A percentile compares a stretch with the other conserved stretches of the same genome.
Evolutionary conservation across 1,140 invertebrate species (phyloP).

Genomic region (Drosophila sulfurigaster): DNA sequence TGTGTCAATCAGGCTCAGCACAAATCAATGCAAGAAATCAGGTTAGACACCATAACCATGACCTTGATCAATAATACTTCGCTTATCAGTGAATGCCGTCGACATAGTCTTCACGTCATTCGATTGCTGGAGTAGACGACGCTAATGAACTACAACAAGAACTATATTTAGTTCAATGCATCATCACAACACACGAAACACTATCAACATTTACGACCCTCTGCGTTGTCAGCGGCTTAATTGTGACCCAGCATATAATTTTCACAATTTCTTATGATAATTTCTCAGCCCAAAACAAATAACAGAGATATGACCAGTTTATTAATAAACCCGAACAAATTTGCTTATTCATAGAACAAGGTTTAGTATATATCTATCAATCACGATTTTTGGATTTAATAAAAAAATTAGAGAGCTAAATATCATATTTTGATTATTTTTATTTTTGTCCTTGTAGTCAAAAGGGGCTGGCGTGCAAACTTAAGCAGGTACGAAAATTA

Average conservation of each 20-base stretch:
- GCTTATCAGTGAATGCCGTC: conserved; percentile 27
- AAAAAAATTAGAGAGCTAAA: no score
- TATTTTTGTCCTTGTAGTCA: no score
- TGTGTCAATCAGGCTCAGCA: conserved; percentile 1
- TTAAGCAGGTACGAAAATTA: no score
- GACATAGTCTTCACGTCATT: not conserved
- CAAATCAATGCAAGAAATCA: not conserved
- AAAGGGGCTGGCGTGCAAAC: no score
- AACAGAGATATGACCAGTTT: not conserved
- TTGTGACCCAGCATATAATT: not conserved
- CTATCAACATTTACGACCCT: not conserved
- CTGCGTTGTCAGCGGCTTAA: not conserved
- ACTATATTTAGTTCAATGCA: conserved; percentile 1
- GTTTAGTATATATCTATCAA: not conserved
- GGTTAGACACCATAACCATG: conserved; percentile 19
- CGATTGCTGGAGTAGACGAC: conserved; percentile 2
- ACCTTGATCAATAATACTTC: conserved; percentile 39
- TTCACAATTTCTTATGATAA: conserved; percentile 9
- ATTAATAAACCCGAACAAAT: not conserved
- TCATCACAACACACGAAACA: not conserved
- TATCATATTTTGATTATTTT: no score
- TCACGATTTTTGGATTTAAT: not conserved
- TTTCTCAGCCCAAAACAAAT: not conserved
- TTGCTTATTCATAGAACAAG: not conserved
- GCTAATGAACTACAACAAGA: not conserved